A percentile compares a stretch with the other conserved stretches of the same genome.
phyloP scores from a whole-genome alignment of 2,888 invertebrate species.

The Apoda limacodes region DNA sequence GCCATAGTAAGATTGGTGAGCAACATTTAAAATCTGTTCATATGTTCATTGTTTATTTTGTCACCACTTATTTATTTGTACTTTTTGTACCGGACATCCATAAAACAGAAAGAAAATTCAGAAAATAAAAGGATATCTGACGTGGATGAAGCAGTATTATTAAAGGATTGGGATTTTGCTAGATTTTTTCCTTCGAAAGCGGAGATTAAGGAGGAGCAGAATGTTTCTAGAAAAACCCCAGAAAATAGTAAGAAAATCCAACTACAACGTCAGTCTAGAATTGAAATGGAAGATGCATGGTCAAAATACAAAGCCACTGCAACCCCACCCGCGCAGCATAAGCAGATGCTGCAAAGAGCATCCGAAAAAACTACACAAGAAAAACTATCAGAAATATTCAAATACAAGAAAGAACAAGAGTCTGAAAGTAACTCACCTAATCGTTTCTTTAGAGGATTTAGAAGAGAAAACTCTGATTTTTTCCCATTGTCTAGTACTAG shows the following conservation, averaged over 20 bases:
- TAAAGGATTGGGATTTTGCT: conserved; percentile 90
- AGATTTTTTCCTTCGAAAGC: conserved; percentile 78
- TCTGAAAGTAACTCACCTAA: conserved; percentile 78
- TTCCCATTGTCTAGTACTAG: conserved; percentile 79
- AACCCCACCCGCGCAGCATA: conserved; percentile 53
- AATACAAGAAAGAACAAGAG: conserved; percentile 78
- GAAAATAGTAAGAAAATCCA: conserved; percentile 49
- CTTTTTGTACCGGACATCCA: conserved; percentile 58
- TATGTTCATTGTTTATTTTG: conserved; percentile 25
- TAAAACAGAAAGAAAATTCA: conserved; percentile 50
- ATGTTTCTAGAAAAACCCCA: conserved; percentile 46
- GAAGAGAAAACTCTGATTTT: conserved; percentile 87
- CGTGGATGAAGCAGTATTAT: conserved; percentile 81
- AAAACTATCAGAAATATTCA: conserved; percentile 58
- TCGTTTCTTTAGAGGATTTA: conserved; percentile 81
- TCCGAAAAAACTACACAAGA: conserved; percentile 51
- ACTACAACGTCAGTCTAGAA: conserved; percentile 53
- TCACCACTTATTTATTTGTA: conserved; percentile 48
- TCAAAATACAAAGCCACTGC: conserved; percentile 53
- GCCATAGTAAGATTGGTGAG: conserved; percentile 67
- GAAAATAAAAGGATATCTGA: conserved; percentile 64
- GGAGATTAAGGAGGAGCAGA: conserved; percentile 42
- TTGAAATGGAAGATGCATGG: conserved; percentile 61
- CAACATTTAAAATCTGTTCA: conserved; percentile 23
- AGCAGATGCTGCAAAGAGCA: conserved; percentile 44